These are phyloP conservation scores for Drosophila fungiperda DNA, from an alignment of 2,888 invertebrate species.

Conservation along the genomic window DNA sequence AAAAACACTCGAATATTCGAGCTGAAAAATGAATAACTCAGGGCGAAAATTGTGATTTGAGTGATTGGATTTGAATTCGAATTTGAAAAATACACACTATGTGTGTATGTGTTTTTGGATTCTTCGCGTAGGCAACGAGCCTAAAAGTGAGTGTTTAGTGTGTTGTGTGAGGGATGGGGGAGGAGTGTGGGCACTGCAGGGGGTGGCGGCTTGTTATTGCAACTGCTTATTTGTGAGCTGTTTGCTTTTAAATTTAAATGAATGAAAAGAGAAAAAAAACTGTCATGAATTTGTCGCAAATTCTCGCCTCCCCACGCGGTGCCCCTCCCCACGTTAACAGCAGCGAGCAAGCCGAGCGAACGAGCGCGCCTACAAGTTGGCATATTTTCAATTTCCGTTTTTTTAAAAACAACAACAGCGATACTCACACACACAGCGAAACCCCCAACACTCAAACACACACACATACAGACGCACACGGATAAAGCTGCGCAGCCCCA, in stretches of 20 bases:
- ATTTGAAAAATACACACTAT: constrained; percentile 14
- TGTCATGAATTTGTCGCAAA: constrained; percentile 78
- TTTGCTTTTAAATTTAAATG: constrained; percentile 82
- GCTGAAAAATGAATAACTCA: constrained; percentile 27
- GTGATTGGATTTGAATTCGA: constrained; percentile 28
- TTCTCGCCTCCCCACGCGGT: constrained; percentile 25
- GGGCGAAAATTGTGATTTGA: constrained; percentile 20
- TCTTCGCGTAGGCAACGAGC: constrained; percentile 49
- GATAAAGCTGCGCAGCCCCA: constrained; percentile 63
- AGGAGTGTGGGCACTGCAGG: constrained; percentile 31
- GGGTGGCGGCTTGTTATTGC: constrained; percentile 30
- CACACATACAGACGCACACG: constrained; percentile 32
- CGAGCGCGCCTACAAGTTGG: constrained; percentile 84
- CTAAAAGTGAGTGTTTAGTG: background rate
- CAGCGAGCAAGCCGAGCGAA: constrained; percentile 56
- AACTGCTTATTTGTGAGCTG: constrained; percentile 53
- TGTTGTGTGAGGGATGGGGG: background rate
- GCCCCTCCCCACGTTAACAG: background rate
- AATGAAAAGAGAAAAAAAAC: constrained; percentile 73
- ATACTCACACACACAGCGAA: constrained; percentile 43
- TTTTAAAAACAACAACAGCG: constrained; percentile 56
- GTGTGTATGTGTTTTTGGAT: constrained; percentile 21
- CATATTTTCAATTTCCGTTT: constrained; percentile 85
- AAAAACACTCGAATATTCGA: constrained; percentile 40
- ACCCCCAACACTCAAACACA: constrained; percentile 49